Conservation (phyloP, 2,888 invertebrate species). For the Macrostomum cliftonense region DNA sequence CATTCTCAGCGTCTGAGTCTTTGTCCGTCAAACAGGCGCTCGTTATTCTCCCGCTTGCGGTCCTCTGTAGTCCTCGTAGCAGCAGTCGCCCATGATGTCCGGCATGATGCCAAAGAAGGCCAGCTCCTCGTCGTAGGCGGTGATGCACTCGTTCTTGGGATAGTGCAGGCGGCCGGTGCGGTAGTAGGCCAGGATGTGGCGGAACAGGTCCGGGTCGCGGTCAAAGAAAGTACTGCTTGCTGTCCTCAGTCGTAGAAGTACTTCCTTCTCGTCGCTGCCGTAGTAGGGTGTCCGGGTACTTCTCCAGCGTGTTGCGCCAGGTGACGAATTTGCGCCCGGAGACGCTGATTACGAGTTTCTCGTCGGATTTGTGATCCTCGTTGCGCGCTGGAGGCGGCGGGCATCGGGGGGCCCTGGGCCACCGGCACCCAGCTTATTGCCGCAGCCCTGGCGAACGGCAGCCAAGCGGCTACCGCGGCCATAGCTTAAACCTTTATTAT, state of each 20-base stretch:
- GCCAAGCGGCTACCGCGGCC: slow-evolving; percentile 99
- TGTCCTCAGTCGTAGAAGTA: slow-evolving; percentile 98
- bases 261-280: slow-evolving; percentile 84
- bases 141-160: slow-evolving; percentile 95
- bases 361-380: slow-evolving; percentile 63
- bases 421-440: slow-evolving; percentile 99
- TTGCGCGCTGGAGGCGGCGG: slow-evolving; percentile 72
- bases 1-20: slow-evolving; percentile 44
- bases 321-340: slow-evolving; percentile 82
- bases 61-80: slow-evolving; percentile 98
- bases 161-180: slow-evolving; percentile 96
- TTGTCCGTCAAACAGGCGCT: slow-evolving; percentile 83
- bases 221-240: slow-evolving; percentile 97
- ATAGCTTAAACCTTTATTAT: slow-evolving; percentile 40
- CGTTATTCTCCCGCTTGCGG: slow-evolving; percentile 91
- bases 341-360: slow-evolving; percentile 87
- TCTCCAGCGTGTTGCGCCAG: slow-evolving; percentile 94
- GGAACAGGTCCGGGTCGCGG: slow-evolving; percentile 92
- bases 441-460: slow-evolving; percentile 98
- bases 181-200: slow-evolving; percentile 94
- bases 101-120: slow-evolving; percentile 96
- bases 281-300: slow-evolving; percentile 94
- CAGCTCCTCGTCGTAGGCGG: slow-evolving; percentile 94
- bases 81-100: slow-evolving; percentile 91
- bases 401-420: slow-evolving; percentile 89